Conservation (phyloP, 2,888 invertebrate species). For the Sinopyrophorus schimmeli region DNA sequence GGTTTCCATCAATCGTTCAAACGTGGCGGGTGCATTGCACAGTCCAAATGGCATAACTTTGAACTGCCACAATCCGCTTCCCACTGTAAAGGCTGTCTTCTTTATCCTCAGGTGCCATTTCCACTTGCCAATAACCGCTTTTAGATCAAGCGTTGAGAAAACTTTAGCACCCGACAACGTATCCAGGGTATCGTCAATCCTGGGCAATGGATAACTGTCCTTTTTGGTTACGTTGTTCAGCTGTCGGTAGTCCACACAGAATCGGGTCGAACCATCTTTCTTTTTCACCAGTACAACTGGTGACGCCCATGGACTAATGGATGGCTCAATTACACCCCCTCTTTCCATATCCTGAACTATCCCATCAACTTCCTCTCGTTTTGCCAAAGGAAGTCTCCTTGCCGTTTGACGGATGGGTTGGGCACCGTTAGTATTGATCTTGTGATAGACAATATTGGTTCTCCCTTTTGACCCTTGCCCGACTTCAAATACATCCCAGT, state of each 20-base stretch:
- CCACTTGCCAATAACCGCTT: slow-evolving; percentile 45
- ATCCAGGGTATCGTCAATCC: slow-evolving; percentile 35
- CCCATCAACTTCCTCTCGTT: no score
- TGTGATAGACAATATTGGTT: no score
- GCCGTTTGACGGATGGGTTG: no score
- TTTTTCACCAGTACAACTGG: slow-evolving; percentile 33
- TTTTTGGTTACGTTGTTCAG: slow-evolving; percentile 28
- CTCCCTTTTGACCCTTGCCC: no score
- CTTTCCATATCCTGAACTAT: no score
- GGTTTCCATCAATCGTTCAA: slow-evolving; percentile 40
- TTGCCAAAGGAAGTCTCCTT: no score
- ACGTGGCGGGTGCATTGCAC: slow-evolving; percentile 40
- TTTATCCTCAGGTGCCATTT: slow-evolving; percentile 29
- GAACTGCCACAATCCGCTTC: slow-evolving; percentile 41
- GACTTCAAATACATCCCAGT: no score
- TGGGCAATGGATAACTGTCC: slow-evolving; percentile 32
- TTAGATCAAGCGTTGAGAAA: slow-evolving; percentile 42
- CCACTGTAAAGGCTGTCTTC: slow-evolving; percentile 31
- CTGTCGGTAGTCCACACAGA: slow-evolving; percentile 36
- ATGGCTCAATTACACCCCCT: slow-evolving; percentile 34
- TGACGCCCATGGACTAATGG: slow-evolving; percentile 26
- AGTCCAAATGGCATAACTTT: slow-evolving; percentile 41
- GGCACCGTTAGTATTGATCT: no score
- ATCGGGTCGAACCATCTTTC: slow-evolving; percentile 30
- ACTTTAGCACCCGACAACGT: slow-evolving; percentile 39